These are phyloP conservation scores for Morone chrysops DNA, from an alignment of 2,113 vertebrate genomes.

Conservation along the genomic window DNA sequence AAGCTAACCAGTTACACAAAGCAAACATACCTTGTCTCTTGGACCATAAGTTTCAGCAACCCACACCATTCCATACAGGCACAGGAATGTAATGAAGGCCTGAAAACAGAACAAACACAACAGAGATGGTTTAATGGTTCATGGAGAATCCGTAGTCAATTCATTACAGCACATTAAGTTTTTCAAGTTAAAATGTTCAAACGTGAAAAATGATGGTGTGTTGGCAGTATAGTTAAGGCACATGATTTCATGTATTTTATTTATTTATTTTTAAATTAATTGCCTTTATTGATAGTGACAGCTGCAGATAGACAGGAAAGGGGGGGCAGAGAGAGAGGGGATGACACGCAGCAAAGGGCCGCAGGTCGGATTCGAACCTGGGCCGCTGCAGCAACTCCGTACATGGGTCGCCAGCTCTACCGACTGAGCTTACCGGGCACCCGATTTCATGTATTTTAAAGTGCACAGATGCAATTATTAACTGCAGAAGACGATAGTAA, in stretches of 20 bases:
- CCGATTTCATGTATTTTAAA: not conserved
- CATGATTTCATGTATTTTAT: not conserved
- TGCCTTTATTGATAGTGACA: too few relatives aligned
- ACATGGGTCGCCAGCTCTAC: too few relatives aligned
- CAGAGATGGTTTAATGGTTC: not conserved
- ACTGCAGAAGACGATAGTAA: not conserved
- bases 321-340: too few relatives aligned
- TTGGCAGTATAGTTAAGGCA: not conserved
- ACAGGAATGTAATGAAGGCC: constrained; percentile 97
- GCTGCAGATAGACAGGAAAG: too few relatives aligned
- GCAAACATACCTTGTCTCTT: constrained; percentile 88
- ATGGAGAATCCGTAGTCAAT: not conserved
- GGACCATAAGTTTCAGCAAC: constrained; percentile 92
- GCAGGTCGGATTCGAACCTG: too few relatives aligned
- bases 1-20: not conserved
- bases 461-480: not conserved
- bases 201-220: not conserved
- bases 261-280: too few relatives aligned
- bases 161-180: not conserved
- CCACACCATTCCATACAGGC: constrained; percentile 97
- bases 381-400: too few relatives aligned
- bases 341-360: too few relatives aligned
- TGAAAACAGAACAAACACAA: constrained; percentile 68
- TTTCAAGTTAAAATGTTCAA: not conserved
- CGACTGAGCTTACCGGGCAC: too few relatives aligned